Evolutionary conservation across 2,888 invertebrate species (phyloP).

Genomic region (Drosophila quinaria): DNA sequence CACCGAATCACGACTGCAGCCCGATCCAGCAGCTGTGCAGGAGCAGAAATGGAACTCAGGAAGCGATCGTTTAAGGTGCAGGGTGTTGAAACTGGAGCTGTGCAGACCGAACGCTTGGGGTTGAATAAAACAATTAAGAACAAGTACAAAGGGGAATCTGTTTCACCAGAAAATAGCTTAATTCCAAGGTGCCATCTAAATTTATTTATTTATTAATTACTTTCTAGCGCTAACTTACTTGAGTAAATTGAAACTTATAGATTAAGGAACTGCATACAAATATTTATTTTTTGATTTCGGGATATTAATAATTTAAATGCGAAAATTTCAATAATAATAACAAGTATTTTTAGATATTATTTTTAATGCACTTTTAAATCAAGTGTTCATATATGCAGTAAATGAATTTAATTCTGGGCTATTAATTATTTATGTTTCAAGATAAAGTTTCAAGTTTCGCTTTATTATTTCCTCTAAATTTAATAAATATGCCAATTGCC

Average conservation of each 20-base stretch:
- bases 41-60: conserved; percentile 38
- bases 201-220: background rate
- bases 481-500: background rate
- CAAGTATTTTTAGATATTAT: background rate
- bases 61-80: conserved; percentile 38
- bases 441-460: background rate
- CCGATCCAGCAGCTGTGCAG: conserved; percentile 2
- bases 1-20: conserved; percentile 68
- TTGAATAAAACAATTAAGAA: background rate
- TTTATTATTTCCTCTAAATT: background rate
- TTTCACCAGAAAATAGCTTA: background rate
- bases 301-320: too few relatives aligned
- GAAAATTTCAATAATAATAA: too few relatives aligned
- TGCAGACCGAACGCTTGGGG: background rate
- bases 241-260: background rate
- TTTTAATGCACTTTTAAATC: background rate
- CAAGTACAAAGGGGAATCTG: background rate
- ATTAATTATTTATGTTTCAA: background rate
- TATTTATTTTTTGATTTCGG: background rate
- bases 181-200: background rate
- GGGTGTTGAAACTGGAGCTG: conserved; percentile 14
- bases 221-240: too few relatives aligned
- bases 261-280: background rate
- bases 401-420: too few relatives aligned
- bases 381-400: too few relatives aligned